phyloP scores from a whole-genome alignment of 2,113 vertebrate genomes.

The Ivindomyrus marchei region DNA sequence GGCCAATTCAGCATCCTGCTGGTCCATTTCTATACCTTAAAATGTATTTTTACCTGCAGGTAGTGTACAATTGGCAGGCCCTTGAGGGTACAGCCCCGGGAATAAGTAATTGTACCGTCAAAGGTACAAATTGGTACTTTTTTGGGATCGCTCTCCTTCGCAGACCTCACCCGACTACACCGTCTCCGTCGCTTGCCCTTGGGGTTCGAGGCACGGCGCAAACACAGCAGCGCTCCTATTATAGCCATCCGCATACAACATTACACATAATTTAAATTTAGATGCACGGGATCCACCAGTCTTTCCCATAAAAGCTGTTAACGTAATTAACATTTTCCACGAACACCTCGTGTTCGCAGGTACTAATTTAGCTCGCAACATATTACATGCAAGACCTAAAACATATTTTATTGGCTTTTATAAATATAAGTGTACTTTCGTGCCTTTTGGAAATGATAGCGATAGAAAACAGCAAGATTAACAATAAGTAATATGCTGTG shows the following conservation, averaged over 20 bases:
- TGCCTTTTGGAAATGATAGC: background rate
- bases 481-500: background rate
- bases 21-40: no score
- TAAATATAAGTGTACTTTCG: background rate
- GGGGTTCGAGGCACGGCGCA: background rate
- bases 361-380: background rate
- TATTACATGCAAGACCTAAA: conserved; percentile 1
- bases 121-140: background rate
- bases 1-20: no score
- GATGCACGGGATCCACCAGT: background rate
- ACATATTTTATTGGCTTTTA: background rate
- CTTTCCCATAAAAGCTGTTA: conserved; percentile 8
- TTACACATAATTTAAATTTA: background rate
- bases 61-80: background rate
- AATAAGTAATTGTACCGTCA: background rate
- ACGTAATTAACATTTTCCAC: background rate
- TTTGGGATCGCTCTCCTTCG: background rate
- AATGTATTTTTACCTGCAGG: background rate
- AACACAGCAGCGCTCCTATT: background rate
- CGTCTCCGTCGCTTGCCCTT: background rate
- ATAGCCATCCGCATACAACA: background rate
- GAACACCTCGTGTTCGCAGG: background rate
- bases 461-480: background rate
- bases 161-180: background rate
- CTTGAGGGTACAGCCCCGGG: background rate